phyloP scores from a whole-genome alignment of 2,797 vertebrate genomes.

The Anguilla marmorata region DNA sequence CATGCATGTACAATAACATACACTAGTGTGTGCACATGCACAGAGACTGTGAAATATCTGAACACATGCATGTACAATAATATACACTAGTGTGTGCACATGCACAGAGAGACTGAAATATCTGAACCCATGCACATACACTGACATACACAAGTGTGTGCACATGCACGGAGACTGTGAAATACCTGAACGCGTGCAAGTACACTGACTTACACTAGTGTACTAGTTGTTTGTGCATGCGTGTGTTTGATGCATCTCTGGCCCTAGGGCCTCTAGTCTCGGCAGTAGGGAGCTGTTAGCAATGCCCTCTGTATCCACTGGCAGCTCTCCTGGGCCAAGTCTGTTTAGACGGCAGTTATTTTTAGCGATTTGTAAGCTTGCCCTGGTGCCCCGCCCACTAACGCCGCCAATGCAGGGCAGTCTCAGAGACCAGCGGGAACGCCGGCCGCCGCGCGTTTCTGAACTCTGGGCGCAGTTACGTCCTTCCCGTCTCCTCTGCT shows the following conservation, averaged over 20 bases:
- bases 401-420: not conserved
- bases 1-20: too few relatives aligned
- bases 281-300: conserved; percentile 1
- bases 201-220: not conserved
- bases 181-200: not conserved
- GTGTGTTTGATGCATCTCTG: not conserved
- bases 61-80: too few relatives aligned
- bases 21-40: not conserved
- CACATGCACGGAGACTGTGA: not conserved
- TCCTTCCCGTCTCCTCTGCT: not conserved
- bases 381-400: not conserved
- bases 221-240: too few relatives aligned
- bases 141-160: not conserved
- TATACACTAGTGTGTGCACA: too few relatives aligned
- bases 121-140: too few relatives aligned
- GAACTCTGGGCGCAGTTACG: not conserved
- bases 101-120: too few relatives aligned
- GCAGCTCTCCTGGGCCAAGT: not conserved
- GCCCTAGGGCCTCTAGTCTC: not conserved
- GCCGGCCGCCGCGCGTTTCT: not conserved
- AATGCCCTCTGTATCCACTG: not conserved
- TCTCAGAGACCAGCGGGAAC: not conserved
- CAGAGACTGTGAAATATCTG: not conserved
- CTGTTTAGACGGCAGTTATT: not conserved
- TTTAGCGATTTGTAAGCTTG: not conserved